Percentiles rank a stretch among this genome's conserved stretches.
Conservation (phyloP, 2,797 vertebrate species). For the Geotrypetes seraphini region DNA sequence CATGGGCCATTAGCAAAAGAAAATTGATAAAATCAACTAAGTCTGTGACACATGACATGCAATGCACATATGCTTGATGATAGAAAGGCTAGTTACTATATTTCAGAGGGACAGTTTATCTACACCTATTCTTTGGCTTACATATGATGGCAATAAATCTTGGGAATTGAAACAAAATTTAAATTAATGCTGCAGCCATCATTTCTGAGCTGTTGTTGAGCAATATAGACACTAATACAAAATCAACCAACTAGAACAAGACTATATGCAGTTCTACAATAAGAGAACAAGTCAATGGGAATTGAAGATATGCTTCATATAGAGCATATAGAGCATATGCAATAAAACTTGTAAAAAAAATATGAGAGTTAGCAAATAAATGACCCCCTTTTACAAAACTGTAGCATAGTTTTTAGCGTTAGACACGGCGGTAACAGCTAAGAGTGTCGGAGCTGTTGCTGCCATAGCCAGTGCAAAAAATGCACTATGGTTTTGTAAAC, state of each 20-base stretch:
- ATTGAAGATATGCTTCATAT: background rate
- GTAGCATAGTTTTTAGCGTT: no score
- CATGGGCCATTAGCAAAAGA: background rate
- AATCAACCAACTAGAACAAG: conserved; percentile 2
- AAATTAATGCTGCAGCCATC: conserved; percentile 10
- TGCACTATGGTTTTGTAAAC: no score
- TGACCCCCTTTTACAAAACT: no score
- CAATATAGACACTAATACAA: conserved; percentile 1
- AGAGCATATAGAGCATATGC: background rate
- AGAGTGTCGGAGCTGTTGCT: no score
- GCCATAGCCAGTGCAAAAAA: no score
- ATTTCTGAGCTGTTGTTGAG: no score
- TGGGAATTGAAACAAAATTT: background rate
- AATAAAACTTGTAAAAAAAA: no score
- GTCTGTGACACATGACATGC: background rate
- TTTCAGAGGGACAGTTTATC: conserved; percentile 10
- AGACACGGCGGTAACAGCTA: no score
- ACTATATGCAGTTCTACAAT: conserved; percentile 1
- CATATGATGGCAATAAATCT: conserved; percentile 8
- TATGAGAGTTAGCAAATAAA: no score
- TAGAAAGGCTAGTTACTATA: background rate
- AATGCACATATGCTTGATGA: background rate
- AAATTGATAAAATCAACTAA: conserved; percentile 8
- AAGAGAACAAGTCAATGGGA: conserved; percentile 16
- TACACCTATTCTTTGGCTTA: conserved; percentile 3